Percentiles rank a stretch among this genome's conserved stretches.
phyloP scores from a whole-genome alignment of 2,113 vertebrate species.

The Murina feae region DNA sequence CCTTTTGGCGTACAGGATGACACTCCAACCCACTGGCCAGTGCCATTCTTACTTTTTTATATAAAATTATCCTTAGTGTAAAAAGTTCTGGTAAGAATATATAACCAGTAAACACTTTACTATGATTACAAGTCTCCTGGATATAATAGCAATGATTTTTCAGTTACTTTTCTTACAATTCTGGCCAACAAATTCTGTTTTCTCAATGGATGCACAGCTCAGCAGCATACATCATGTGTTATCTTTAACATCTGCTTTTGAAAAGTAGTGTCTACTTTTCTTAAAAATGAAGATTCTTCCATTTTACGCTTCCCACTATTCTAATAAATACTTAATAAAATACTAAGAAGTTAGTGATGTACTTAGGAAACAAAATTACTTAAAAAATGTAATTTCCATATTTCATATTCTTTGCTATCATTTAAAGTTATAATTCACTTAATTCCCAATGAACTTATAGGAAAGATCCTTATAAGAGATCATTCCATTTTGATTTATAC shows the following conservation, averaged over 20 bases:
- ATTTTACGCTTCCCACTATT: not conserved
- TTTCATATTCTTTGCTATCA: not conserved
- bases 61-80: not conserved
- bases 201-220: not conserved
- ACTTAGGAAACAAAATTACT: not conserved
- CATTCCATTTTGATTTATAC: not conserved
- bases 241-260: not conserved
- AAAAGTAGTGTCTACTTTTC: not conserved
- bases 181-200: not conserved
- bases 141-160: not conserved
- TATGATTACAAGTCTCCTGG: not conserved
- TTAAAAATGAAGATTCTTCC: not conserved
- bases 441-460: not conserved
- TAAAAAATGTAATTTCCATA: not conserved
- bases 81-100: constrained; percentile 4
- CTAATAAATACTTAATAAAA: not conserved
- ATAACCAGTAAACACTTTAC: constrained; percentile 4
- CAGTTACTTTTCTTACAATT: not conserved
- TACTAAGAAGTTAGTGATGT: not conserved
- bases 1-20: no score
- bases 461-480: not conserved
- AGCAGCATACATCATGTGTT: not conserved
- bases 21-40: no score
- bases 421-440: not conserved
- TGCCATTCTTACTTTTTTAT: not conserved